A percentile compares a stretch with the other conserved stretches of the same genome.
Conservation (phyloP, 2,113 vertebrate genomes). For the Chiloscyllium plagiosum region DNA sequence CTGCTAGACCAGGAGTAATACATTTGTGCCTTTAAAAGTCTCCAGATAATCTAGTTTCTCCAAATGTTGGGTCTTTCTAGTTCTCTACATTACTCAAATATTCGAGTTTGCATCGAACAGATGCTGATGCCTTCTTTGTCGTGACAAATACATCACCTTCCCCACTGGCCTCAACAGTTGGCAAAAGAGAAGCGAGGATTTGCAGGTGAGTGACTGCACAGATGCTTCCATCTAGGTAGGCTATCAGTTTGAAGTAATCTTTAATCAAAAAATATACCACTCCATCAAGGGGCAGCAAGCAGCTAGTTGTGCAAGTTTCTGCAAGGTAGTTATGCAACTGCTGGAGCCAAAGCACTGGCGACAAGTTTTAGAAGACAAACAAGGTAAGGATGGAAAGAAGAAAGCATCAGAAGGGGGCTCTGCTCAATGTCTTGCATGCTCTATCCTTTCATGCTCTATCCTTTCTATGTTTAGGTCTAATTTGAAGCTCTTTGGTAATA, state of each 20-base stretch:
- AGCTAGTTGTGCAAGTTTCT: background rate
- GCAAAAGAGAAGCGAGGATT: background rate
- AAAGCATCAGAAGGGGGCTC: background rate
- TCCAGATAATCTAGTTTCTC: background rate
- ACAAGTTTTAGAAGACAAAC: background rate
- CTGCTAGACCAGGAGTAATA: background rate
- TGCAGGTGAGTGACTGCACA: background rate
- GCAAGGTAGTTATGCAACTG: background rate
- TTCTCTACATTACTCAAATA: background rate
- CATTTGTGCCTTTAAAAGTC: background rate
- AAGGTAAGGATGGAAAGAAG: background rate
- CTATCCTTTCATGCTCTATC: background rate
- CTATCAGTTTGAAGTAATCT: background rate
- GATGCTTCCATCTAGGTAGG: background rate
- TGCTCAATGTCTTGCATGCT: background rate
- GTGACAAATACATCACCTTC: background rate
- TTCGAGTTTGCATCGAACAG: background rate
- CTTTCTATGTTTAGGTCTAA: background rate
- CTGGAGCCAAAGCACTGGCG: background rate
- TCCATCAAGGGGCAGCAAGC: background rate
- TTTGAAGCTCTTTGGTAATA: no score
- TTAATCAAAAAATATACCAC: background rate
- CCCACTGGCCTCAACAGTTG: background rate
- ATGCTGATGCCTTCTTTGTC: background rate
- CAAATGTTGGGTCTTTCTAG: background rate